Base-by-base conservation (phyloP, 2,888 invertebrate genomes). In the Rhamphomyia laevipes region DNA sequence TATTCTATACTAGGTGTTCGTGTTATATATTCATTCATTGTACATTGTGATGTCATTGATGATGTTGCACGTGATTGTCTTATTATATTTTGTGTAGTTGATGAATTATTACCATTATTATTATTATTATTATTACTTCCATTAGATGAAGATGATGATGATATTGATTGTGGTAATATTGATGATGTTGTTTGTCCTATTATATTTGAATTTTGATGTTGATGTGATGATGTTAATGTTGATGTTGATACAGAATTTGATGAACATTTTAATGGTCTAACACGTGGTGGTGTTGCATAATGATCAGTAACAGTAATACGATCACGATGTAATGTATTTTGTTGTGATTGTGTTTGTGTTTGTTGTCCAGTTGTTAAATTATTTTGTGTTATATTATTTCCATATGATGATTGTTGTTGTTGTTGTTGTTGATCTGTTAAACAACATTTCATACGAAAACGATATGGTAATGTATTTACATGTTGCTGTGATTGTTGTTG, bases 371-470 rank as follows among this genome's bases (percentile, higher is more conserved):
- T 58, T 30, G 57, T 58, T 7, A 57, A 58, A 44, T 27, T 27
- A 27, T 27, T 27, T 27, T 27, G 23, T 27, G 23, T 27, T 27
- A 7, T 27, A 27, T 27, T 27, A 27, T 6, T 7, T 7, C 23
- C 16, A 43, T 33, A 17, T 6, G 47, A 46, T 11, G 38, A 48
- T 51, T 53, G 42, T 42, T 42, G 46, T 49, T 53, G 27, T 45
- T 33, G 18, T 23, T 47, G 11, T 48, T 48, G 12, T 46, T 47
- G 50, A 45, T 56, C 59, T 30, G 58, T 58, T 7, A 57, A 58
- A 43, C 68, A 70, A 51, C 71, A 71, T 56, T 69, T 70, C 57
- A 63, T 60, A 17, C 62, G 61, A 41, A 67, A 63, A 43, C 64
- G 62, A 50, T 69, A 68, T 5, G 67, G 63, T 43, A 67, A 53